Base-by-base conservation (phyloP, 2,888 invertebrate species). In the Nemurella pictetii region DNA sequence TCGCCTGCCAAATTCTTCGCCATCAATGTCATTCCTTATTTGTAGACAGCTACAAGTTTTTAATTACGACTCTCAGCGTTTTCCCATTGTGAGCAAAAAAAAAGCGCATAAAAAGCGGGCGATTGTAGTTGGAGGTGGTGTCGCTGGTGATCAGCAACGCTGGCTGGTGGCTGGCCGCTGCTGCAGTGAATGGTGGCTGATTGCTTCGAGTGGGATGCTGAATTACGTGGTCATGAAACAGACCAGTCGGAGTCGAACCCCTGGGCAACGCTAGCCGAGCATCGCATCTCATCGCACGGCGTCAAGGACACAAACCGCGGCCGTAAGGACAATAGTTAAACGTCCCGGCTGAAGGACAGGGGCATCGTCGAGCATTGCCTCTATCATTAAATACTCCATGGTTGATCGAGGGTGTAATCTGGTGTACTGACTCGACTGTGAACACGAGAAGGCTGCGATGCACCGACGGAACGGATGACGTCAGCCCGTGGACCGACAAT, bases 11-110 rank as follows among this genome's bases (percentile, higher is more conserved):
- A 81, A 81, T 81, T 81, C 80, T 81, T 35, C 35, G 12, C 82
- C 82, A 27, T 82, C 55, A 82, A 82, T 82, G 82, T 72, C 82
- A 82, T 82, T 82, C 82, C 82, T 82, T 82, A 82, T 82, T 82
- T 72, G 82, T 72, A 82, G 29, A 15, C 82, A 72, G 20, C 27
- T 25, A 55, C 27, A 30, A 82, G 55, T 82, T 82, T 82, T 82
- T 82, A 82, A 82, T 82, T 82, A 82, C 55, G 32, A 36, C 35
- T 35, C 26, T 81, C 35, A 55, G 29, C 25, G 72, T 28, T 82
- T 36, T 26, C 9, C 15, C 30, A 82, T 82, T 72, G 55, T 72
- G 26, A 12, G 26, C 15, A 55, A 82, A 30, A 78, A 26, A 75
- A 27, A 75, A 55, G 55, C 29, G 78, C 28, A 81, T 29, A 29